Conservation (phyloP, 23 tunicate genomes). For the Trididemnum clinides region DNA sequence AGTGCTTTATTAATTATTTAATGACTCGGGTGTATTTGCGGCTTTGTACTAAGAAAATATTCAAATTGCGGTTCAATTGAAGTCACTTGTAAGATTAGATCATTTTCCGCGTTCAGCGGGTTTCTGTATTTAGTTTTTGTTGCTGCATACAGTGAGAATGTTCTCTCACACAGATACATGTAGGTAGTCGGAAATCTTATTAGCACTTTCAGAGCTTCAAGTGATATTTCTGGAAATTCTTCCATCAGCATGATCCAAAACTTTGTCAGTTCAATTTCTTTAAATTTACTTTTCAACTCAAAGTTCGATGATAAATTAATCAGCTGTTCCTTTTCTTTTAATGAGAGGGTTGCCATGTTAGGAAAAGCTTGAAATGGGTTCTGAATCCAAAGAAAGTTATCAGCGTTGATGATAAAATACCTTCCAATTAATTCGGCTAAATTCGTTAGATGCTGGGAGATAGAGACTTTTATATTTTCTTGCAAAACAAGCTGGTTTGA, state of each 20-base stretch:
- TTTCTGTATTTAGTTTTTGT: slow-evolving; percentile 15
- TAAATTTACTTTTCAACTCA: slow-evolving; percentile 26
- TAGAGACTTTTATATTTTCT: slow-evolving; percentile 26
- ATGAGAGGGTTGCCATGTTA: slow-evolving; percentile 36
- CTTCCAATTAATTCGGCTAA: slow-evolving; percentile 30
- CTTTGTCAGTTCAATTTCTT: slow-evolving; percentile 17
- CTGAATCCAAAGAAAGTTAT: slow-evolving; percentile 23
- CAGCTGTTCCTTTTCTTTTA: slow-evolving; percentile 32
- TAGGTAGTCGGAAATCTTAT: slow-evolving; percentile 11
- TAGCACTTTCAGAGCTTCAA: slow-evolving; percentile 12
- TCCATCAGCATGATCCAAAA: slow-evolving; percentile 37
- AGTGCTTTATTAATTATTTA: too few relatives aligned
- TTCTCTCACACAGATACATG: not conserved
- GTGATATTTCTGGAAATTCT: slow-evolving; percentile 34
- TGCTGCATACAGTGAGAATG: slow-evolving; percentile 8
- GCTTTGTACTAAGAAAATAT: too few relatives aligned
- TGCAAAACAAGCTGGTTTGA: slow-evolving; percentile 21
- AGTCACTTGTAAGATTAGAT: slow-evolving; percentile 15
- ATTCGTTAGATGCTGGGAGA: slow-evolving; percentile 27
- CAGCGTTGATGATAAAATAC: slow-evolving; percentile 32
- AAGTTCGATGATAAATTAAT: slow-evolving; percentile 23
- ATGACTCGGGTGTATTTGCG: slow-evolving; percentile 15
- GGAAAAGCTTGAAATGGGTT: slow-evolving; percentile 31
- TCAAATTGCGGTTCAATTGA: slow-evolving; percentile 14
- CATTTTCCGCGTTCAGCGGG: slow-evolving; percentile 7